These are phyloP conservation scores for Riptortus pedestris DNA, from an alignment of 1,140 invertebrate species.

Conservation along the genomic window DNA sequence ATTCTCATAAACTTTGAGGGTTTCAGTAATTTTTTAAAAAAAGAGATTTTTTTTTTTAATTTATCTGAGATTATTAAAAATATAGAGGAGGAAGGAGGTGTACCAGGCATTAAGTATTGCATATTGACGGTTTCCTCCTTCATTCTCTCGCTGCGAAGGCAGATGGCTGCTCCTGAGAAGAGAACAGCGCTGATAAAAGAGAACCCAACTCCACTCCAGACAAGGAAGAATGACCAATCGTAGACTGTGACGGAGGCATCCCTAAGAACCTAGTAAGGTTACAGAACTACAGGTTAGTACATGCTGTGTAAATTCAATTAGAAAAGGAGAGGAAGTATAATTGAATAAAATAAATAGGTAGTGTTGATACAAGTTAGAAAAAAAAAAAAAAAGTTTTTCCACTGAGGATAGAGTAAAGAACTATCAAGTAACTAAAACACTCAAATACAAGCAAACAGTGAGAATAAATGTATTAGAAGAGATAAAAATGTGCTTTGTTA, in stretches of 20 bases:
- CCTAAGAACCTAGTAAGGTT: conserved; percentile 61
- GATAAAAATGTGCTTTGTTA: conserved; percentile 10
- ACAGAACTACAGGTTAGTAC: conserved; percentile 12
- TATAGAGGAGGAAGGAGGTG: conserved; percentile 17
- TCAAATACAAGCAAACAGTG: neutral
- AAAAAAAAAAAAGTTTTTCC: no score
- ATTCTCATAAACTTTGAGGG: no score
- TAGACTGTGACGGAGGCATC: conserved; percentile 76
- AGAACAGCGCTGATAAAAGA: conserved; percentile 78
- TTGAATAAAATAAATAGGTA: neutral
- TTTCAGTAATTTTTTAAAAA: no score
- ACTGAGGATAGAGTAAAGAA: no score
- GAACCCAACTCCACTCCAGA: conserved; percentile 86
- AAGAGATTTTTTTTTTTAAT: no score
- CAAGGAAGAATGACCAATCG: conserved; percentile 91
- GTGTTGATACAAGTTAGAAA: no score
- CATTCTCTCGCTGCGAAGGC: conserved; percentile 81
- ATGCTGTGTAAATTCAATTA: neutral
- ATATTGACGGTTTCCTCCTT: conserved; percentile 89
- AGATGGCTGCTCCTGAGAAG: conserved; percentile 84
- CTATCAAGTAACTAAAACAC: no score
- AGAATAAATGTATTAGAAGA: neutral
- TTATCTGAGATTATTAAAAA: no score
- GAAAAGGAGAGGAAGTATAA: conserved; percentile 29
- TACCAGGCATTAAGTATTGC: conserved; percentile 96